These are phyloP conservation scores for Hemitrygon akajei DNA, from an alignment of 2,797 vertebrate species.

Conservation along the genomic window DNA sequence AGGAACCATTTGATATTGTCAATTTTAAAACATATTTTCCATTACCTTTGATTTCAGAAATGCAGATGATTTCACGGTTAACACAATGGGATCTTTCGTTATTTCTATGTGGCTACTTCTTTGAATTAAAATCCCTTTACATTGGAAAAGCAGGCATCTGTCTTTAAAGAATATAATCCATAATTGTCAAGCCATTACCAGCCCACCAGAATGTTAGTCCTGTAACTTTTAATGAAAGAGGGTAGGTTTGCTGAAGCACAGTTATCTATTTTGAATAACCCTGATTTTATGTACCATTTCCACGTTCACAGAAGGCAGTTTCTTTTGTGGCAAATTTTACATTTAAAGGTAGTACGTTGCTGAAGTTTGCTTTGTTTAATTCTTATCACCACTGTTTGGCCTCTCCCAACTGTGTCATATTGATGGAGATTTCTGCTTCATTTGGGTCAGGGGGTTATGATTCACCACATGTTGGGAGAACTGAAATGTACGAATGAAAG, in stretches of 20 bases:
- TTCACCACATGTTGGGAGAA: not conserved
- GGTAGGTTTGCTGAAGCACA: too few relatives aligned
- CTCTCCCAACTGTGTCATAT: not conserved
- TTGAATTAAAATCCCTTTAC: not conserved
- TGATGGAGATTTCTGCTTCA: not conserved
- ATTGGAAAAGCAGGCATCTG: not conserved
- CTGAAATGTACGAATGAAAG: not conserved
- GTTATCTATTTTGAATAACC: too few relatives aligned
- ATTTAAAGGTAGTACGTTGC: too few relatives aligned
- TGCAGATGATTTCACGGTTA: not conserved
- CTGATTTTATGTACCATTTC: too few relatives aligned
- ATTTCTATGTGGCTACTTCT: slow-evolving; percentile 26
- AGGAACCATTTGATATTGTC: not conserved
- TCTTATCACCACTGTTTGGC: not conserved
- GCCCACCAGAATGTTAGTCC: not conserved
- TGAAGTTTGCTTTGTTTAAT: not conserved
- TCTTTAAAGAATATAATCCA: not conserved
- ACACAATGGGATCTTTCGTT: slow-evolving; percentile 30
- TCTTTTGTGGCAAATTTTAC: too few relatives aligned
- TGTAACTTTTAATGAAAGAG: not conserved
- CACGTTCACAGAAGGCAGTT: not conserved
- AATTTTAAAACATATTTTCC: not conserved
- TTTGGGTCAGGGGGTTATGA: not conserved
- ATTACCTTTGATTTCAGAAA: not conserved
- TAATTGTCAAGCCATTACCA: not conserved